Conservation (phyloP, 2,113 vertebrate species). For the Rhinolophus sinicus region DNA sequence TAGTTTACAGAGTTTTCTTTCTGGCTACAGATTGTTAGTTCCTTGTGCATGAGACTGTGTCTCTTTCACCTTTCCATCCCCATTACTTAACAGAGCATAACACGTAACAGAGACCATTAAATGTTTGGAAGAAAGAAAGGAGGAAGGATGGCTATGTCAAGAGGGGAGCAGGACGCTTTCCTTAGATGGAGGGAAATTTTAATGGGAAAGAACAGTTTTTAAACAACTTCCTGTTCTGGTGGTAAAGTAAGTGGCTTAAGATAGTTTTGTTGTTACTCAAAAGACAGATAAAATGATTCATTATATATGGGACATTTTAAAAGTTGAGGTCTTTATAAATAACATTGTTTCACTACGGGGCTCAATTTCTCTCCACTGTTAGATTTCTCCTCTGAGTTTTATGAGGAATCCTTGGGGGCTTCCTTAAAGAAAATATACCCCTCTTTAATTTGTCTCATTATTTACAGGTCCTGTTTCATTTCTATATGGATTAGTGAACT, state of each 20-base stretch:
- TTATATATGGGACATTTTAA: not conserved
- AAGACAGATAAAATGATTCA: not conserved
- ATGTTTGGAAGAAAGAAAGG: not conserved
- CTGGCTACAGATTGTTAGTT: not conserved
- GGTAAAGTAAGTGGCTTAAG: not conserved
- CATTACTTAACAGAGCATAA: not conserved
- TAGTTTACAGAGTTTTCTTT: not conserved
- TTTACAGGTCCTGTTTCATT: not conserved
- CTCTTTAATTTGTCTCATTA: not conserved
- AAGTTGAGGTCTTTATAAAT: not conserved
- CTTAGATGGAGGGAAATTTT: not conserved
- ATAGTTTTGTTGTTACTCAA: not conserved
- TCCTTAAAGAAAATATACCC: not conserved
- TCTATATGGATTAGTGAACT: not conserved
- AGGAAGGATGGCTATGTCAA: not conserved
- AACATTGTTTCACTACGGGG: not conserved
- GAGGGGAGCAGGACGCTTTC: not conserved
- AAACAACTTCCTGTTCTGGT: not conserved
- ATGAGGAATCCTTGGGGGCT: not conserved
- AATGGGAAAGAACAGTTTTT: not conserved
- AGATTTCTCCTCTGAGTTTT: not conserved
- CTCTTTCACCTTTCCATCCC: not conserved
- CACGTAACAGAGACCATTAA: not conserved
- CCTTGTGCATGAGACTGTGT: not conserved
- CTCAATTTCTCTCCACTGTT: not conserved